Evolutionary conservation across 2,113 vertebrate species (phyloP).

Genomic region (Stegostoma tigrinum): DNA sequence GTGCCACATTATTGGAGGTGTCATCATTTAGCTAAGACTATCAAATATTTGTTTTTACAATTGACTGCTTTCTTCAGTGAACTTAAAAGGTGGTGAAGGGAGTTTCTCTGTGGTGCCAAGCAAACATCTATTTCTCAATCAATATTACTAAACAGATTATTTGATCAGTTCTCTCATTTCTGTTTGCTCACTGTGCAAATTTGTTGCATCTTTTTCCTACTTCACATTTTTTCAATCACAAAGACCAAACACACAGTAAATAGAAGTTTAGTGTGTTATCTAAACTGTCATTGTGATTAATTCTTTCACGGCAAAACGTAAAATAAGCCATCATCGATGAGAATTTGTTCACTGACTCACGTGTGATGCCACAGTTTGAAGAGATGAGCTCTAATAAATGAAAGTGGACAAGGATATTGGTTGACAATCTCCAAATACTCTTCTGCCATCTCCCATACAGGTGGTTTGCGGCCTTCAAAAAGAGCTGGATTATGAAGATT

Average conservation of each 20-base stretch:
- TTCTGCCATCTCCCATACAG: slow-evolving; percentile 91
- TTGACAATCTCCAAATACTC: slow-evolving; percentile 84
- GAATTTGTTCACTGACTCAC: slow-evolving; percentile 57
- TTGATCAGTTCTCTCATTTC: not conserved
- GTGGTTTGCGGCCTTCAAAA: slow-evolving; percentile 81
- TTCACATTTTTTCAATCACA: not conserved
- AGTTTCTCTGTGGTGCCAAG: not conserved
- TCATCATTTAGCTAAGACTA: not conserved
- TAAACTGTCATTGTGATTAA: not conserved
- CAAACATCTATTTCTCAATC: not conserved
- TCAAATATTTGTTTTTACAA: not conserved
- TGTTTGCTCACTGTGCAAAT: not conserved
- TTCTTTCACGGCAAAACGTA: not conserved
- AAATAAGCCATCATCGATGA: not conserved
- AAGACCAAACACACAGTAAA: not conserved
- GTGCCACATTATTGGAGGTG: not conserved
- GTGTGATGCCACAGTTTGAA: slow-evolving; percentile 99
- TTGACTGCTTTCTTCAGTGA: not conserved
- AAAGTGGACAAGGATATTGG: slow-evolving; percentile 76
- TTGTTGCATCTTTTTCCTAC: not conserved
- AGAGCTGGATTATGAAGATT: slow-evolving; percentile 93
- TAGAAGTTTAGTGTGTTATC: not conserved
- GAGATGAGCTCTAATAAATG: slow-evolving; percentile 84
- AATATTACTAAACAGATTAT: not conserved
- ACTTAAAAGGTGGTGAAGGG: not conserved